Evolutionary conservation across 2,888 invertebrate genomes (phyloP).

Genomic region (Cenopis cana): DNA sequence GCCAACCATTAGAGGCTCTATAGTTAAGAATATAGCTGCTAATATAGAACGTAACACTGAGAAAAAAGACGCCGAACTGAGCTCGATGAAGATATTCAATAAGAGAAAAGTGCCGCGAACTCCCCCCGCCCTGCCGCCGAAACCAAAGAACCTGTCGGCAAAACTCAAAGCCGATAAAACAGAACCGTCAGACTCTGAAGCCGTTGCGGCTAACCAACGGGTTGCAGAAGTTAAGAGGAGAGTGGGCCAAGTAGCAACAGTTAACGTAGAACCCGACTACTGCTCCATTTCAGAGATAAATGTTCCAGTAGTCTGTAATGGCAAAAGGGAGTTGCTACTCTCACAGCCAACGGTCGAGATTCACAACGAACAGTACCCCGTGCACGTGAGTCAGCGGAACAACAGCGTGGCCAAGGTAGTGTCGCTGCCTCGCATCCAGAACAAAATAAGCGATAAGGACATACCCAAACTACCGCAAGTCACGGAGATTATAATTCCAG

Average conservation of each 20-base stretch:
- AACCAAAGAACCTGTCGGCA: constrained; percentile 89
- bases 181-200: constrained; percentile 83
- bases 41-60: constrained; percentile 77
- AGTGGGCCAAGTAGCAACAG: constrained; percentile 81
- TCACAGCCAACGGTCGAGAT: constrained; percentile 83
- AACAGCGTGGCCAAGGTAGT: constrained; percentile 80
- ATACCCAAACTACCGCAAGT: constrained; percentile 91
- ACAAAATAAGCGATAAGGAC: constrained; percentile 83
- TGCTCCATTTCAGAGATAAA: constrained; percentile 91
- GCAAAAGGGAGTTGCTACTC: constrained; percentile 82
- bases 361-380: constrained; percentile 80
- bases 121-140: constrained; percentile 91
- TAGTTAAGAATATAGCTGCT: constrained; percentile 81
- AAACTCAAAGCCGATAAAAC: constrained; percentile 86
- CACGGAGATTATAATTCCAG: constrained; percentile 90
- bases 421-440: constrained; percentile 76
- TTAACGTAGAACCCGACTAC: constrained; percentile 88
- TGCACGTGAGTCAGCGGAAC: constrained; percentile 73
- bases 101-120: constrained; percentile 86
- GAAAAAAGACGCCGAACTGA: constrained; percentile 69
- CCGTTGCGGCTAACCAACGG: constrained; percentile 85
- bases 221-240: constrained; percentile 84
- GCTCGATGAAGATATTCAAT: constrained; percentile 79
- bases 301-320: constrained; percentile 86
- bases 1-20: constrained; percentile 80